Percentiles rank a stretch among this genome's conserved stretches.
Evolutionary conservation across 2,888 invertebrate genomes (phyloP).

Genomic region (Agriopis leucophaearia): DNA sequence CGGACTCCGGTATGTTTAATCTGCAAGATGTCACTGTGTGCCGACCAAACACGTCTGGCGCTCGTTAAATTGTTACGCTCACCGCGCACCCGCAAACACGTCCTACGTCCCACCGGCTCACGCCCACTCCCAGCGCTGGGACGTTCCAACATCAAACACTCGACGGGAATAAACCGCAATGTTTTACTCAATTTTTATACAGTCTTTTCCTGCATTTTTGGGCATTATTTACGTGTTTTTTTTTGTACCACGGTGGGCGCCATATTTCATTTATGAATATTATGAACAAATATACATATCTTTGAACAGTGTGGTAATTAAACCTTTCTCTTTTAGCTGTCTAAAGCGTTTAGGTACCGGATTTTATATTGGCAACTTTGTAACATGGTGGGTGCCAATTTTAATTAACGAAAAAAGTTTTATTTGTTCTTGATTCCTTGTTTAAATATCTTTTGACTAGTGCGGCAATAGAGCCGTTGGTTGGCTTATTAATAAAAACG

Average conservation of each 20-base stretch:
- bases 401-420: background rate
- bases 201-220: background rate
- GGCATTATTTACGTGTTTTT: background rate
- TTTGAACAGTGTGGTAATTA: background rate
- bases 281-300: too few species aligned
- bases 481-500: conserved; percentile 17
- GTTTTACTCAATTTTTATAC: background rate
- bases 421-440: background rate
- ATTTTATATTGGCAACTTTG: background rate
- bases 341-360: too few species aligned
- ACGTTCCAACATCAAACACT: conserved; percentile 12
- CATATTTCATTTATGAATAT: background rate
- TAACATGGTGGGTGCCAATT: background rate
- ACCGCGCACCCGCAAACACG: conserved; percentile 47
- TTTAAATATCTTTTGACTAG: background rate
- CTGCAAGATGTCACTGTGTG: conserved; percentile 67
- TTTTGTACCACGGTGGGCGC: conserved; percentile 18
- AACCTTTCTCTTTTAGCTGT: background rate
- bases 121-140: conserved; percentile 39
- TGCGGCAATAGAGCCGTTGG: background rate
- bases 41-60: conserved; percentile 55
- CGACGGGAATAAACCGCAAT: background rate
- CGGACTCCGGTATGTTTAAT: conserved; percentile 56
- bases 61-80: conserved; percentile 76
- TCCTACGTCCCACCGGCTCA: conserved; percentile 22